These are phyloP conservation scores for Fulmarus glacialis DNA, from an alignment of 2,113 vertebrate genomes.

Conservation along the genomic window DNA sequence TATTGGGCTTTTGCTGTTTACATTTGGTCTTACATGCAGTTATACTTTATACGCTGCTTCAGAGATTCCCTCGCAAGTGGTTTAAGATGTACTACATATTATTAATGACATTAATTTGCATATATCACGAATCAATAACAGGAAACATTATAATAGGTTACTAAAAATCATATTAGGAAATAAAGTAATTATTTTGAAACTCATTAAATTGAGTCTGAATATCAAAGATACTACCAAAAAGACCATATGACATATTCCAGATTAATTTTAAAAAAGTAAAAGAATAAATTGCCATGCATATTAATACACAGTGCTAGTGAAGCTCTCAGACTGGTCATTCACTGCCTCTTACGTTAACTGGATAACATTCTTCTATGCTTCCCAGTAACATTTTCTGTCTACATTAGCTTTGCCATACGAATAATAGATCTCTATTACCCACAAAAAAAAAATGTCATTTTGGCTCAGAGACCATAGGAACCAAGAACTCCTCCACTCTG, in stretches of 20 bases:
- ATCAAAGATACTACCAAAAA: background rate
- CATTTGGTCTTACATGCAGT: background rate
- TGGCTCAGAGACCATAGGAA: background rate
- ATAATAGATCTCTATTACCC: background rate
- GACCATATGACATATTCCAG: background rate
- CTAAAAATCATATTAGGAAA: background rate
- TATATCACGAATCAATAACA: background rate
- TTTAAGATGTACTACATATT: background rate
- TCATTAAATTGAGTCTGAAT: background rate
- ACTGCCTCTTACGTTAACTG: background rate
- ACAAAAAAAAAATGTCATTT: background rate
- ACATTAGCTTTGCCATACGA: background rate
- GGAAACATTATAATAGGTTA: background rate
- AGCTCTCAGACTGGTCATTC: background rate
- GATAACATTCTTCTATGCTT: background rate
- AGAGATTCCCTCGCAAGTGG: background rate
- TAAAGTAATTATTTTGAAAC: background rate
- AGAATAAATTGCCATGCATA: background rate
- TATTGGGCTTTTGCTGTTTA: background rate
- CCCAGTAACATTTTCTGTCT: background rate
- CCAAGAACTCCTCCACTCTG: background rate
- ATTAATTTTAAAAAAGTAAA: background rate
- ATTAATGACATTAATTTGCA: background rate
- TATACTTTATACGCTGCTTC: background rate
- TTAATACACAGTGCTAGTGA: background rate